These are phyloP conservation scores for Branchipolynoe longqiensis DNA, from an alignment of 2,888 invertebrate genomes.

Conservation along the genomic window DNA sequence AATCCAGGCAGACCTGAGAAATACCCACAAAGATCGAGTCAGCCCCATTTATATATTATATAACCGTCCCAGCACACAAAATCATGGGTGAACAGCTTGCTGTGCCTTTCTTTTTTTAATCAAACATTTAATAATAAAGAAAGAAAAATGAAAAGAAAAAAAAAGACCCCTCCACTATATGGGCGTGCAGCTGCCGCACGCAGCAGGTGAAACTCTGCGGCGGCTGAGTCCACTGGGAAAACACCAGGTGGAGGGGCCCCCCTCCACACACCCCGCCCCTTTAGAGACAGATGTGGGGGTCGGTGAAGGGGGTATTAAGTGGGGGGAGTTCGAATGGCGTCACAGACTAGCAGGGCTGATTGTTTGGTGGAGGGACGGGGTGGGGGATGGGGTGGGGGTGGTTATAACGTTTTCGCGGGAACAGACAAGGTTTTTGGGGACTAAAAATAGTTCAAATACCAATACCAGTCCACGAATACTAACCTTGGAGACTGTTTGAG, in stretches of 20 bases:
- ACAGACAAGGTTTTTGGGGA: background rate
- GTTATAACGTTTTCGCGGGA: background rate
- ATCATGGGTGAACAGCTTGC: no score
- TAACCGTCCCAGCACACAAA: no score
- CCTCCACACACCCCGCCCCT: background rate
- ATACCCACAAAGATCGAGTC: no score
- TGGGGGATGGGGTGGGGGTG: background rate
- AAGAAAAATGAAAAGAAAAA: no score
- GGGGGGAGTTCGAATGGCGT: no score
- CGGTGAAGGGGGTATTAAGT: background rate
- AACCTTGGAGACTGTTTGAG: no score
- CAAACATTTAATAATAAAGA: no score
- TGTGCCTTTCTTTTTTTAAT: no score
- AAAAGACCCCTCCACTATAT: background rate
- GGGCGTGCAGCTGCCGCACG: slow-evolving; percentile 1
- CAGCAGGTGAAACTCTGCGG: slow-evolving; percentile 20
- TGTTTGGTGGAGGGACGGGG: background rate
- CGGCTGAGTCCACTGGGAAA: background rate
- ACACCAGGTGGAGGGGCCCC: background rate
- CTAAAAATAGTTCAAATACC: background rate
- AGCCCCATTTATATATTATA: no score
- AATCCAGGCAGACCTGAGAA: no score
- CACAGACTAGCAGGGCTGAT: background rate
- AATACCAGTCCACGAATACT: no score
- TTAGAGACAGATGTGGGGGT: slow-evolving; percentile 1